phyloP scores from a whole-genome alignment of 2,113 vertebrate species.

The Notothenia rossii region DNA sequence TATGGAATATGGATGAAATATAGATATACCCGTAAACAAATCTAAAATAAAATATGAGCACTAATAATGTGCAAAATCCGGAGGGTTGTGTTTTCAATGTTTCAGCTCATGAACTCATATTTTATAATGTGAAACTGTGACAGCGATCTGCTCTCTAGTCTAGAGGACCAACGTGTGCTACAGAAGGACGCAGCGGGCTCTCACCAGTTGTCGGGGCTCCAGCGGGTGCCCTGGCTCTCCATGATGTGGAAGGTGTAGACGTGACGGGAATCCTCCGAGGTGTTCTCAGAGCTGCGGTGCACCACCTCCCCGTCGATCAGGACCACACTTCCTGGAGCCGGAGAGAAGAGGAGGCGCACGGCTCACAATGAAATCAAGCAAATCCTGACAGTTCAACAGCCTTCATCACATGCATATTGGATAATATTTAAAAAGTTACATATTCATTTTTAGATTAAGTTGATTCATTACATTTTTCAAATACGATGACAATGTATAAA shows the following conservation, averaged over 20 bases:
- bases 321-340: constrained; percentile 85
- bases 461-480: not conserved
- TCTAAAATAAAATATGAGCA: no score
- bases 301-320: constrained; percentile 95
- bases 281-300: constrained; percentile 92
- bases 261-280: constrained; percentile 87
- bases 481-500: no score
- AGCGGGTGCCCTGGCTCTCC: constrained; percentile 88
- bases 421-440: not conserved
- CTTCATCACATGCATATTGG: no score
- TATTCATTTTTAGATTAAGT: not conserved
- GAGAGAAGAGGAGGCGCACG: no score
- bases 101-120: not conserved
- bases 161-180: not conserved
- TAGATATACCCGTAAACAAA: no score
- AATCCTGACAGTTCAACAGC: no score
- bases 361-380: no score
- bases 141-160: no score
- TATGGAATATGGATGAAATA: no score
- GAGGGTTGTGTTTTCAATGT: no score
- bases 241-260: constrained; percentile 95
- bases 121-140: not conserved
- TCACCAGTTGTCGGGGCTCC: constrained; percentile 97
- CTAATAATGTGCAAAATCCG: no score
- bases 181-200: not conserved